Conservation (phyloP, 2,888 invertebrate species). For the Pterobdella sp. region DNA sequence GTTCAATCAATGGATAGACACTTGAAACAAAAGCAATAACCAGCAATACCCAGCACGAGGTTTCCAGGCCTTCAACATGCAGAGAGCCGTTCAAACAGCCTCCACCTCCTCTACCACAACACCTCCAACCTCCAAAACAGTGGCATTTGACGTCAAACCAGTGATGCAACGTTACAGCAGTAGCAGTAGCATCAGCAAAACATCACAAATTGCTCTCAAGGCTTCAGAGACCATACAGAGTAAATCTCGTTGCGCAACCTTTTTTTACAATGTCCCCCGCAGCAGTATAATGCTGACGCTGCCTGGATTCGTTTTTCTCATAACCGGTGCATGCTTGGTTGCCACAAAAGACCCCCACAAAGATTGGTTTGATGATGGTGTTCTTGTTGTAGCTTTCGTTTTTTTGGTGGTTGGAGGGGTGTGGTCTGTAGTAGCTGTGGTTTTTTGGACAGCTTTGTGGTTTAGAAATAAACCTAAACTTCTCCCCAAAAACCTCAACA, state of each 20-base stretch:
- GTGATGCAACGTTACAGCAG: slow-evolving; percentile 6
- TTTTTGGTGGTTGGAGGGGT: slow-evolving; percentile 34
- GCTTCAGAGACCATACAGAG: slow-evolving; percentile 18
- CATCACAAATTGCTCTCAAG: slow-evolving; percentile 1
- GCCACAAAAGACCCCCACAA: slow-evolving; percentile 10
- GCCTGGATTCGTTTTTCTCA: slow-evolving; percentile 34
- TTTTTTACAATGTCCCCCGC: slow-evolving; percentile 36
- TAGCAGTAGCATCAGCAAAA: slow-evolving; percentile 12
- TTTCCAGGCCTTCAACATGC: neutral
- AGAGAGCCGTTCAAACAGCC: no score
- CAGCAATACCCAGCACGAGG: neutral
- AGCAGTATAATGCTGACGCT: slow-evolving; percentile 34
- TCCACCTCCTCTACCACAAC: no score
- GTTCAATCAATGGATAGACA: no score
- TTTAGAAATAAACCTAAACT: slow-evolving; percentile 19
- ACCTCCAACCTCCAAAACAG: neutral
- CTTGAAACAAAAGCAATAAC: no score
- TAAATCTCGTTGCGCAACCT: slow-evolving; percentile 29
- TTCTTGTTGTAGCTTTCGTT: slow-evolving; percentile 24
- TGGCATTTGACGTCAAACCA: neutral
- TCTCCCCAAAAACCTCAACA: neutral
- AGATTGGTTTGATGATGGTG: slow-evolving; percentile 28
- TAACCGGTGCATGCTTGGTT: slow-evolving; percentile 32
- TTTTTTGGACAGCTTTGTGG: slow-evolving; percentile 31
- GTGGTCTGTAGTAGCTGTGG: slow-evolving; percentile 29